Percentiles rank a stretch among this genome's conserved stretches.
Evolutionary conservation across 2,113 vertebrate genomes (phyloP).

Genomic region (Chloebia gouldiae): DNA sequence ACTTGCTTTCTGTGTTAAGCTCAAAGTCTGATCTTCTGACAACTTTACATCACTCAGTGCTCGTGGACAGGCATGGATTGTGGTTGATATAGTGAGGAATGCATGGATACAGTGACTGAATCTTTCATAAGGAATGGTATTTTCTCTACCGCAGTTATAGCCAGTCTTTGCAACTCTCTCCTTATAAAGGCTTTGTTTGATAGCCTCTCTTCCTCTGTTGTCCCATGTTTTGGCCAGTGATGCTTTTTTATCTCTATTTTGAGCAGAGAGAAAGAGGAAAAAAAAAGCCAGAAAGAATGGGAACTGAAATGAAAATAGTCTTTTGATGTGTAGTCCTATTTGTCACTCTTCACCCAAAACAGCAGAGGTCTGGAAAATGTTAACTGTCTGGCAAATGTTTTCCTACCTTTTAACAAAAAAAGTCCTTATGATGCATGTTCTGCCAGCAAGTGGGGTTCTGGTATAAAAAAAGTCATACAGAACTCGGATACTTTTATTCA

Average conservation of each 20-base stretch:
- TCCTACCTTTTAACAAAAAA: constrained; percentile 4
- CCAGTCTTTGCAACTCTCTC: background rate
- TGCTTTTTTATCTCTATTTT: background rate
- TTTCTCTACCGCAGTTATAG: background rate
- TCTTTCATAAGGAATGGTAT: background rate
- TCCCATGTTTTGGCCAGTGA: background rate
- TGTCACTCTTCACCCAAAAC: constrained; percentile 27
- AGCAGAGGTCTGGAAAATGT: constrained; percentile 30
- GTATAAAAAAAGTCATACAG: background rate
- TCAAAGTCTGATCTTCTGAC: background rate
- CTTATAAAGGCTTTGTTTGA: background rate
- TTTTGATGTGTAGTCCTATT: background rate
- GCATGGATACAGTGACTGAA: background rate
- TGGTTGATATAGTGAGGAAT: background rate
- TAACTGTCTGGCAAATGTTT: constrained; percentile 38
- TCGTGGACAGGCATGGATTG: accelerated
- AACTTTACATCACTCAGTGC: background rate
- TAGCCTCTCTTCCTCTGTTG: background rate
- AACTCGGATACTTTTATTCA: background rate
- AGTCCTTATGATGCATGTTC: constrained; percentile 1
- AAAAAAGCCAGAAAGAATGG: background rate
- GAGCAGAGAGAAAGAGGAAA: background rate
- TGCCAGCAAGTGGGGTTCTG: background rate
- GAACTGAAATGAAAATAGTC: background rate
- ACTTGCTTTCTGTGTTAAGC: background rate